These are phyloP conservation scores for Aphrophora alni DNA, from an alignment of 2,888 invertebrate species.

Conservation along the genomic window DNA sequence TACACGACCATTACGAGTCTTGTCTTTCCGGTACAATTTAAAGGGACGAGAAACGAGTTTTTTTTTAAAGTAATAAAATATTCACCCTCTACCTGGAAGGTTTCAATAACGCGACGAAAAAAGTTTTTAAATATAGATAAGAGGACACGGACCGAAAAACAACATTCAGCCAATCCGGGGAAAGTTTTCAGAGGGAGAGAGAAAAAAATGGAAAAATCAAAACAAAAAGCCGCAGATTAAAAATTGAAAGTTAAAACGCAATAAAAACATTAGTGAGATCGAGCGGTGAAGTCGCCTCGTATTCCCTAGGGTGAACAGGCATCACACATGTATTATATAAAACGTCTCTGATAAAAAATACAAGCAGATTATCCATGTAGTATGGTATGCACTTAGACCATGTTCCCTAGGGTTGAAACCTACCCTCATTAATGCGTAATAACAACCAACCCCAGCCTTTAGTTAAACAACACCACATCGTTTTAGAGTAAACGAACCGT, in stretches of 20 bases:
- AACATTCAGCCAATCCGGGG: background rate
- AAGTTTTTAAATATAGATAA: background rate
- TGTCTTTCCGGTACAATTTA: background rate
- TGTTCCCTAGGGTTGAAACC: background rate
- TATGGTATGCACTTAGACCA: background rate
- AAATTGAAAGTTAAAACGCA: slow-evolving; percentile 25
- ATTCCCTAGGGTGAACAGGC: background rate
- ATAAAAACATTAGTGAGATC: slow-evolving; percentile 21
- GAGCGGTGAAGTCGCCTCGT: background rate
- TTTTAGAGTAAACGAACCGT: background rate
- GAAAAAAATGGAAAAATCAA: slow-evolving; percentile 1
- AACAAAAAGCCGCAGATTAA: slow-evolving; percentile 32
- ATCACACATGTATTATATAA: background rate
- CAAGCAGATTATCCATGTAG: background rate
- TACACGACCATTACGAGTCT: background rate
- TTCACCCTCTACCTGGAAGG: background rate
- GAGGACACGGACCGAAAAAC: background rate
- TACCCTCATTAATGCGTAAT: background rate
- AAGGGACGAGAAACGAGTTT: background rate
- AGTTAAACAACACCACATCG: background rate
- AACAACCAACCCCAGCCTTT: background rate
- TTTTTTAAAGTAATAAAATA: background rate
- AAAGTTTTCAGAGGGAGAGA: background rate
- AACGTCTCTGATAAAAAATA: background rate
- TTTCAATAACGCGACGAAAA: background rate